Base-by-base conservation (phyloP, 2,888 invertebrate species). In the Dryobotodes eremita region DNA sequence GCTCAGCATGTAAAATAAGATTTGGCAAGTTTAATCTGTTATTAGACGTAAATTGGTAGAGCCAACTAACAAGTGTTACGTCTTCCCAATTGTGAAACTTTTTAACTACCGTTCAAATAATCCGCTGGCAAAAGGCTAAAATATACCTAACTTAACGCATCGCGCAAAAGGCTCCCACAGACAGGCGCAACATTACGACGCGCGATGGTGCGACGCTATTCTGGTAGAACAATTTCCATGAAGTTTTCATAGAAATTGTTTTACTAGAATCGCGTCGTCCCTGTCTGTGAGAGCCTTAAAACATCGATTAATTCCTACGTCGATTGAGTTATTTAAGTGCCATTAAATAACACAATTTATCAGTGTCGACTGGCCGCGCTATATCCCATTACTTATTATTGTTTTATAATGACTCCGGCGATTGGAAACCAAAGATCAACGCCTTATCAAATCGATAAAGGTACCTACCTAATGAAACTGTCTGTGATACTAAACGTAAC, bases 331-430 rank as follows among this genome's bases (percentile, higher is more conserved):
- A 62, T 42, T 42, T 4, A 15, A 65, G 42, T 42, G n/a, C n/a
- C 13, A 78, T 68, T 57, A 74, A 62, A 62, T n/a, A 78, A 62
- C 65, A 71, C 26, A 71, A 69, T 74, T 71, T 59, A 74, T 36
- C 68, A 68, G 36, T 20, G 71, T 82, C 61, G 42, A 66, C 31
- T 42, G 6, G 8, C 20, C 36, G n/a, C 64, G 65, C 55, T 50
- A 62, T 48, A 48, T 68, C 36, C 23, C 53, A 68, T 74, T 36
- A 71, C 31, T 62, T 59, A 50, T 71, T 59, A 68, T 66, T 55
- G 48, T 65, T 66, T 73, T 70, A 46, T 72, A 81, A 81, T 77
- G 77, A 48, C 31, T 48, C 8, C 15, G 15, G 50, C 20, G 17
- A 70, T 70, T 70, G 70, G 70, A 50, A 50, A 71, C 57, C n/a